Conservation (phyloP, 2,888 invertebrate genomes). For the Smittia sp. region DNA sequence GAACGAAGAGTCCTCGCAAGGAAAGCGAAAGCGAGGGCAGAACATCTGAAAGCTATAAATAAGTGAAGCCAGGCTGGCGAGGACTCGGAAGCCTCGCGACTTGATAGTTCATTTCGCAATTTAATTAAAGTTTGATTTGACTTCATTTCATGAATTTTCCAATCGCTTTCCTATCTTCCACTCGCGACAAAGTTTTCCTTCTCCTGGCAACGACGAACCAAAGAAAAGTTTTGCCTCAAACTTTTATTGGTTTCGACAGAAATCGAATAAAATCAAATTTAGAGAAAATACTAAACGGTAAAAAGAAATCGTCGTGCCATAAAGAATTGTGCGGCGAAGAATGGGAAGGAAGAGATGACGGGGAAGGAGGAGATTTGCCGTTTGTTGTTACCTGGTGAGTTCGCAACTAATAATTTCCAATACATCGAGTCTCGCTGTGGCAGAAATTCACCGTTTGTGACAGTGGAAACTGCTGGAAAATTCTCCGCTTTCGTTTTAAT, state of each 20-base stretch:
- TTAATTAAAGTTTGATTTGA: too few relatives aligned
- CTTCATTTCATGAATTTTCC: too few relatives aligned
- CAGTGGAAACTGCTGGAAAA: neutral
- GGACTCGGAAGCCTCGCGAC: too few relatives aligned
- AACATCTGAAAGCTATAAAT: too few relatives aligned
- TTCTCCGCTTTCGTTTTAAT: constrained; percentile 7
- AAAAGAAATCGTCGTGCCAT: constrained; percentile 21
- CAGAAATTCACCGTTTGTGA: neutral
- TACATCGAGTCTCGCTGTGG: constrained; percentile 1
- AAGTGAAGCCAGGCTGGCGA: too few relatives aligned
- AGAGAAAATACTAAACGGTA: constrained; percentile 6
- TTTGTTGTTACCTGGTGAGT: constrained; percentile 9
- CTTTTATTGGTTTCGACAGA: constrained; percentile 25
- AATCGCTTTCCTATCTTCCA: too few relatives aligned
- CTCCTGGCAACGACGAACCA: neutral
- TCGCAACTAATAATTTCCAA: constrained; percentile 33
- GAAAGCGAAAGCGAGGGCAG: neutral
- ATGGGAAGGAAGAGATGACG: neutral
- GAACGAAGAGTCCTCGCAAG: neutral
- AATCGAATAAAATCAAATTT: constrained; percentile 25
- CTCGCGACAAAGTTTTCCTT: too few relatives aligned
- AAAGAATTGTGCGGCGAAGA: neutral
- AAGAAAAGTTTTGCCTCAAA: neutral
- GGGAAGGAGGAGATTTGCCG: neutral
- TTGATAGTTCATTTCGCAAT: too few relatives aligned